These are phyloP conservation scores for Drosophila grimshawi DNA, from an alignment of 1,140 invertebrate species.

Conservation along the genomic window DNA sequence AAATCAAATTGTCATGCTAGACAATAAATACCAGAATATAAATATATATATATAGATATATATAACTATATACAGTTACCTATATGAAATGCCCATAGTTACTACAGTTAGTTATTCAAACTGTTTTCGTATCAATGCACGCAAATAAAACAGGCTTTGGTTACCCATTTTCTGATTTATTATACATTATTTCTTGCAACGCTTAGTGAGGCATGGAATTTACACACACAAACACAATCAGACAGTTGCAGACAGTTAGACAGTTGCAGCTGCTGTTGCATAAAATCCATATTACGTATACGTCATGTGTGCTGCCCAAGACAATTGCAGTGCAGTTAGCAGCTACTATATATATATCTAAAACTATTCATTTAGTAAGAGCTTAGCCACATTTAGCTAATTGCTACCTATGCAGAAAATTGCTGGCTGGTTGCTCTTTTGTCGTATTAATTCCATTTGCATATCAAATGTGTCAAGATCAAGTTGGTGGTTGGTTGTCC, in stretches of 20 bases:
- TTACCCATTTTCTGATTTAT: slow-evolving; percentile 45
- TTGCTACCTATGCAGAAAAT: slow-evolving; percentile 15
- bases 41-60: slow-evolving; percentile 5
- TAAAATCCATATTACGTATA: slow-evolving; percentile 56
- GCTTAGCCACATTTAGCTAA: slow-evolving; percentile 22
- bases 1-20: slow-evolving; percentile 53
- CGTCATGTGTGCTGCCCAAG: slow-evolving; percentile 19
- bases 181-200: slow-evolving; percentile 17
- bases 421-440: slow-evolving; percentile 41
- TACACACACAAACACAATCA: slow-evolving; percentile 1
- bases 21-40: slow-evolving; percentile 25
- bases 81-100: slow-evolving; percentile 35
- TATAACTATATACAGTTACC: background rate
- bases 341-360: background rate
- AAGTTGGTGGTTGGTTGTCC: slow-evolving; percentile 5
- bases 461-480: slow-evolving; percentile 70
- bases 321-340: slow-evolving; percentile 17
- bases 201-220: slow-evolving; percentile 28
- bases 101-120: slow-evolving; percentile 19
- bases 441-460: slow-evolving; percentile 55
- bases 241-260: background rate
- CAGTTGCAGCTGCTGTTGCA: slow-evolving; percentile 24
- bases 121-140: slow-evolving; percentile 31
- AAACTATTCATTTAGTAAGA: background rate
- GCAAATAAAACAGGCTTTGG: slow-evolving; percentile 40